These are phyloP conservation scores for Paedocypris micromegethes DNA, from an alignment of 2,797 vertebrate genomes.

Conservation along the genomic window DNA sequence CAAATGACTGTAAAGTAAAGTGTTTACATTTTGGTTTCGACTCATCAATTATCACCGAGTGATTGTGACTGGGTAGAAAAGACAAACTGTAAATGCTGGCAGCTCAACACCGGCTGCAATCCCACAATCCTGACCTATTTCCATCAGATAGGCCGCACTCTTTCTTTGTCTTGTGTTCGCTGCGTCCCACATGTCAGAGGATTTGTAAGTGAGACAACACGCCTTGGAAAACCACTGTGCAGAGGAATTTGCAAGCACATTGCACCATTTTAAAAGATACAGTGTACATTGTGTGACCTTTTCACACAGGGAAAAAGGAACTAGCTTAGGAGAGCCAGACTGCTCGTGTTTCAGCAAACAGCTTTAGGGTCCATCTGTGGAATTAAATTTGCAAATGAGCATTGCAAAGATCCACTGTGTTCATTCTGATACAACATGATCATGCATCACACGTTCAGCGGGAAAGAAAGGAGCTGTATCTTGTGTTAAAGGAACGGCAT, in stretches of 20 bases:
- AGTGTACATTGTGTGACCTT: slow-evolving; percentile 43
- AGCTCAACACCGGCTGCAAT: slow-evolving; percentile 25
- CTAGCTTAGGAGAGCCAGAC: slow-evolving; percentile 55
- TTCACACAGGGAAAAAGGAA: slow-evolving; percentile 46
- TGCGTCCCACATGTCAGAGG: neutral
- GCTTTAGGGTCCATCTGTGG: slow-evolving; percentile 63
- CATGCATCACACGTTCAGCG: slow-evolving; percentile 39
- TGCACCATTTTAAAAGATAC: slow-evolving; percentile 19
- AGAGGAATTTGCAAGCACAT: slow-evolving; percentile 11
- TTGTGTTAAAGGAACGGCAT: slow-evolving; percentile 35
- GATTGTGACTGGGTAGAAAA: slow-evolving; percentile 16
- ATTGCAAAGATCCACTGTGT: slow-evolving; percentile 48
- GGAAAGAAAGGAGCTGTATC: slow-evolving; percentile 43
- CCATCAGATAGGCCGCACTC: slow-evolving; percentile 40
- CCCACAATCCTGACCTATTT: slow-evolving; percentile 53
- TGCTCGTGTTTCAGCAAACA: slow-evolving; percentile 56
- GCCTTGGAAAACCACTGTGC: neutral
- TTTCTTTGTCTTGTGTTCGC: slow-evolving; percentile 20
- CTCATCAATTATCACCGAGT: slow-evolving; percentile 18
- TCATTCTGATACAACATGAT: slow-evolving; percentile 47
- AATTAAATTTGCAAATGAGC: slow-evolving; percentile 65
- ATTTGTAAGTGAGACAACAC: slow-evolving; percentile 13
- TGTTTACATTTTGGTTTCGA: slow-evolving; percentile 18
- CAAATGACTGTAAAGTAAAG: neutral
- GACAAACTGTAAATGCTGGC: slow-evolving; percentile 20